phyloP scores from a whole-genome alignment of 2,113 vertebrate species.

The Elaphurus davidianus region DNA sequence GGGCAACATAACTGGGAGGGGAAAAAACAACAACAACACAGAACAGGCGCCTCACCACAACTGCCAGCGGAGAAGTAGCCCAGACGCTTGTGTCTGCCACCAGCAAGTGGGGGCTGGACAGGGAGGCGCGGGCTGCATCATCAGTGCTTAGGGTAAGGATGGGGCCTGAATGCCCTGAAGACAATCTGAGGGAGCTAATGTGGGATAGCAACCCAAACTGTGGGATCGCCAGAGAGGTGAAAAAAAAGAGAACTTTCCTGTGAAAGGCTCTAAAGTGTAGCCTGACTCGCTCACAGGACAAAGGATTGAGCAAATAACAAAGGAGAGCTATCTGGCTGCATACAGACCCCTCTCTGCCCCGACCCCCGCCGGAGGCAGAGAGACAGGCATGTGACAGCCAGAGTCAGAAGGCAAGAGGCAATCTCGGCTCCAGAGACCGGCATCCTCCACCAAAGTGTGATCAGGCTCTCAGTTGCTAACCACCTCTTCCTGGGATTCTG shows the following conservation, averaged over 20 bases:
- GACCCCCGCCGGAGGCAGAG: fast-evolving
- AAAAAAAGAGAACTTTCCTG: not conserved
- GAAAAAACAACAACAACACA: not conserved
- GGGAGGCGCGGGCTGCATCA: fast-evolving
- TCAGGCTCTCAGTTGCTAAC: not conserved
- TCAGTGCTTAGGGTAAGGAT: not conserved
- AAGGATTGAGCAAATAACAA: not conserved
- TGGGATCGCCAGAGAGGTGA: not conserved
- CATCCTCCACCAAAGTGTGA: not conserved
- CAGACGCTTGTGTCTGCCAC: not conserved
- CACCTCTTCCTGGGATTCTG: not conserved
- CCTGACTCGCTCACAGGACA: not conserved
- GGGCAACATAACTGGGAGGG: not conserved
- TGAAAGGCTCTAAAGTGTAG: not conserved
- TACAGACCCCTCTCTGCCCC: not conserved
- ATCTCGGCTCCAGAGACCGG: not conserved
- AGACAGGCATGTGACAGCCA: not conserved
- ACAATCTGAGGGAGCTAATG: not conserved
- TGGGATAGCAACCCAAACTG: not conserved
- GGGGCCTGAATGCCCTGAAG: not conserved
- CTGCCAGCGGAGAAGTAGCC: not conserved
- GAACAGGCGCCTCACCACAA: fast-evolving
- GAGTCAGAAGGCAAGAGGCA: not conserved
- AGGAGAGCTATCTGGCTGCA: not conserved
- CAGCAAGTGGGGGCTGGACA: not conserved